Evolutionary conservation across 2,797 vertebrate species (phyloP), one percentile per base, ranked within the genome.

Genomic region (Microctenopoma stevenorrisi): DNA sequence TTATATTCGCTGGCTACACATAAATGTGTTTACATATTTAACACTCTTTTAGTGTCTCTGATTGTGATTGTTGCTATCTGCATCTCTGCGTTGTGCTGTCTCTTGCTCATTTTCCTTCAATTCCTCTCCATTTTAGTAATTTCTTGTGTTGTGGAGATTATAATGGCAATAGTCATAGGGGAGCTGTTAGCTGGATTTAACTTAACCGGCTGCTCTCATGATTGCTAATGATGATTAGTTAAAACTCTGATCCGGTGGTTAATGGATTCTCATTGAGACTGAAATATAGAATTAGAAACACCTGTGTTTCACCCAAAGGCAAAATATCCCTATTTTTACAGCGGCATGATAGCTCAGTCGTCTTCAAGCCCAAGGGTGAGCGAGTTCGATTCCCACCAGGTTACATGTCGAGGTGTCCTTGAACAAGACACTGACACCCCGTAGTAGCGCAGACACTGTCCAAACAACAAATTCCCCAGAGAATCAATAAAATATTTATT

Each of bases 101-200:
- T 64, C 46, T 53, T 2, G 7, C 49, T 49, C 7, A 18, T 30
- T 35, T 28, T 51, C 42, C 33, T 63, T 25, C 25, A 48, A 3
- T 33, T 43, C 47, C 6, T 44, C 18, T 52, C 37, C 57, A 1
- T 64, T 56, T 60, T 25, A 18, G 18, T 48, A 43, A 33, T 68
- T 1, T 46, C 44, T 64, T 48, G 59, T 71, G 49, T 16, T 1
- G 70, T 66, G 68, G 68, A 69, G 68, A 53, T 73, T 46, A 78
- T 63, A 79, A 79, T 67, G 77, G 42, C 53, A 40, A 52, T 5
- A 59, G 58, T 73, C 72, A 57, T 0, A 11, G 48, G 74, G 60
- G 81, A 74, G 60, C 58, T 59, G 63, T 82, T 78, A 73, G 67
- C 64, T 77, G 69, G 74, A 70, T 78, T 83, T 77, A 82, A 72